Evolutionary conservation across 2,888 invertebrate genomes (phyloP), one percentile per base, ranked within the genome.

Genomic region (Thelaira solivaga): DNA sequence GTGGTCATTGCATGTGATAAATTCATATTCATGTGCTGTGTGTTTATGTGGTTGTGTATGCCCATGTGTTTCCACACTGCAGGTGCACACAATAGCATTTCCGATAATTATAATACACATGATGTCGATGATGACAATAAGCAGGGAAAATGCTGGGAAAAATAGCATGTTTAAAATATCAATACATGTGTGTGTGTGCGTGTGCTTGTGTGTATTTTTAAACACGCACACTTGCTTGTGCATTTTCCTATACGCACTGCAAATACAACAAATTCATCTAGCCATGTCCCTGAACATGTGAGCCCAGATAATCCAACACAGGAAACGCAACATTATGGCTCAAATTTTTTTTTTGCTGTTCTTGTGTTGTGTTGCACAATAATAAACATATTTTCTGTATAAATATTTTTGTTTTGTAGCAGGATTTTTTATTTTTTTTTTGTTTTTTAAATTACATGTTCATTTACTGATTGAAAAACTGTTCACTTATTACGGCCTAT

Each of bases 361-460:
- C 6, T 22, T 24, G 2, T 43, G 22, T 59, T 24, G 34, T 65
- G 18, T 49, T 61, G 59, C 65, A 53, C 29, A 71, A 71, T 39
- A 61, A 39, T 67, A 18, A 71, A 65, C 76, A 72, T 61, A 72
- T 76, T 65, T 76, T 51, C 34, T 29, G 39, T 64, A 47, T 51
- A 34, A 55, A 43, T 34, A 36, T 51, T 73, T 29, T 41, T 65
- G 41, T 55, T 5, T 57, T 36, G 26, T 18, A 20, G 7, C 1
- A 7, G 36, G 13, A 36, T 13, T 39, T 39, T 34, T 39, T n/a
- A n/a, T n/a, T n/a, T n/a, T n/a, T n/a, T n/a, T n/a, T n/a, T n/a
- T n/a, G n/a, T n/a, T n/a, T n/a, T 39, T 5, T 6, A 29, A 67
- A 61, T 39, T 36, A 67, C 51, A 51, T 61, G 59, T 74, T 67